Percentiles rank a stretch among this genome's conserved stretches.
Conservation (phyloP, 2,113 vertebrate species). For the Gallinago media region DNA sequence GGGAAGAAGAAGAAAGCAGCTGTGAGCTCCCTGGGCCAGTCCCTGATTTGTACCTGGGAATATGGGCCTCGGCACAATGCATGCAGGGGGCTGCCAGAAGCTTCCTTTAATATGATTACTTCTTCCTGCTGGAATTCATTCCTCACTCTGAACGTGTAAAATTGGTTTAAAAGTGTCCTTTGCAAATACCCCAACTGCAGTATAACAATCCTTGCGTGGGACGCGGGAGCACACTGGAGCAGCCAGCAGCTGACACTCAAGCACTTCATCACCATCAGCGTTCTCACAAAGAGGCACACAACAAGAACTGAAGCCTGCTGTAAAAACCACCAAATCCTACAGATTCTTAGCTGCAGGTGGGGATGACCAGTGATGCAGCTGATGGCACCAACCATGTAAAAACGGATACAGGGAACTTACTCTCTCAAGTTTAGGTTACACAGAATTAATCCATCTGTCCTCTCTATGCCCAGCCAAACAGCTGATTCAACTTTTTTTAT, state of each 20-base stretch:
- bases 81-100: not conserved
- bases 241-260: not conserved
- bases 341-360: not conserved
- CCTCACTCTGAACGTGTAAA: not conserved
- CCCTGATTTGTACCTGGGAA: not conserved
- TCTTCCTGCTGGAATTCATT: not conserved
- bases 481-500: not conserved
- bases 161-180: not conserved
- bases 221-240: rapidly evolving
- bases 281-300: not conserved
- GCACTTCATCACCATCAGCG: rapidly evolving
- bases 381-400: not conserved
- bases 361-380: not conserved
- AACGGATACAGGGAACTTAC: not conserved
- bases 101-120: not conserved
- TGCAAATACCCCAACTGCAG: not conserved
- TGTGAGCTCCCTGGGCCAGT: not conserved
- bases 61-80: rapidly evolving
- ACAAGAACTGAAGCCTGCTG: not conserved
- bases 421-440: not conserved
- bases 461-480: not conserved
- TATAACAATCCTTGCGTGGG: not conserved
- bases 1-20: not conserved
- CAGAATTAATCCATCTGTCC: not conserved
- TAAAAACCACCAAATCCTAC: not conserved